Conservation (phyloP, 2,113 vertebrate genomes). For the Chloropsis hardwickii region DNA sequence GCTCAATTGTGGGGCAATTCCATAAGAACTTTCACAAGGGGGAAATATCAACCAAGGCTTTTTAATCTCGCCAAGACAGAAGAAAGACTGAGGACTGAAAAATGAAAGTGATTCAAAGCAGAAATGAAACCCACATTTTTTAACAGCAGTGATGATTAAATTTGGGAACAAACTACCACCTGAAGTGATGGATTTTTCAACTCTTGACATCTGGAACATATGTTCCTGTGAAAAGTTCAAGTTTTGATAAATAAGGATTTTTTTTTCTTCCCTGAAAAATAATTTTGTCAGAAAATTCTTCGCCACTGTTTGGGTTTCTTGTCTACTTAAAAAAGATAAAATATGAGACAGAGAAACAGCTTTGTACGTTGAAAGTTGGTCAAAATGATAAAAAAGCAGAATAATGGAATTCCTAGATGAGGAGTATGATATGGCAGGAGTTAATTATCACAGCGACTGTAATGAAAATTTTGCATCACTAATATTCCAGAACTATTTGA, state of each 20-base stretch:
- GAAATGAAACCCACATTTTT: conserved; percentile 66
- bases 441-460: conserved; percentile 15
- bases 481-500: conserved; percentile 23
- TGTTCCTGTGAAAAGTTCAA: conserved; percentile 52
- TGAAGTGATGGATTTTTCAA: conserved; percentile 63
- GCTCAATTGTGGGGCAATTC: conserved; percentile 47
- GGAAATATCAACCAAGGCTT: conserved; percentile 55
- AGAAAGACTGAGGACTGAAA: conserved; percentile 61
- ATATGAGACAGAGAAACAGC: background rate
- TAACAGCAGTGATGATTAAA: conserved; percentile 63
- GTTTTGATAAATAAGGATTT: conserved; percentile 51
- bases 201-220: conserved; percentile 54
- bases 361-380: conserved; percentile 3
- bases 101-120: conserved; percentile 63
- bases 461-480: conserved; percentile 24
- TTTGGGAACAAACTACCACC: conserved; percentile 62
- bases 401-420: conserved; percentile 35
- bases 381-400: conserved; percentile 42
- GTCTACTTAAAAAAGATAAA: conserved; percentile 4
- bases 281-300: conserved; percentile 47
- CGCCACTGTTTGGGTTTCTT: background rate
- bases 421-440: background rate
- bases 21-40: conserved; percentile 53
- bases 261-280: background rate
- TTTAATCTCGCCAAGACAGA: conserved; percentile 61